A percentile compares a stretch with the other conserved stretches of the same genome.
These are phyloP conservation scores for Scortum barcoo DNA, from an alignment of 2,113 vertebrate genomes.

Conservation along the genomic window DNA sequence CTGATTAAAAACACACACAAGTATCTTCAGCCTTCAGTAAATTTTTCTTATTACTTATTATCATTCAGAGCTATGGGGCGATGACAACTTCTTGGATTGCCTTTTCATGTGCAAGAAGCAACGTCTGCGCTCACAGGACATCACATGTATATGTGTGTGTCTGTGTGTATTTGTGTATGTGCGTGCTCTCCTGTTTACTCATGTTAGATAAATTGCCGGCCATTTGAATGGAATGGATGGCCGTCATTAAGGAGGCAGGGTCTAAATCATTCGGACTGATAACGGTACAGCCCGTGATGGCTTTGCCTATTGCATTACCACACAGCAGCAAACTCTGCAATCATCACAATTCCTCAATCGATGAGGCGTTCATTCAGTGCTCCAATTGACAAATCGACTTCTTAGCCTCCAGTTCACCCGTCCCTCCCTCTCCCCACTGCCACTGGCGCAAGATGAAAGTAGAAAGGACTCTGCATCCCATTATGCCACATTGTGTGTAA, in stretches of 20 bases:
- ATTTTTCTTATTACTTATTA: constrained; percentile 19
- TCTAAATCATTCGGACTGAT: constrained; percentile 58
- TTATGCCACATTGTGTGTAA: constrained; percentile 41
- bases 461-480: constrained; percentile 20
- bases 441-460: constrained; percentile 42
- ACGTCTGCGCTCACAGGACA: constrained; percentile 23
- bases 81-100: constrained; percentile 16
- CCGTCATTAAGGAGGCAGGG: constrained; percentile 40
- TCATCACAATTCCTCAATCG: constrained; percentile 69
- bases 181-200: constrained; percentile 37
- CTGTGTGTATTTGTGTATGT: constrained; percentile 1
- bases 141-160: constrained; percentile 4
- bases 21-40: constrained; percentile 22
- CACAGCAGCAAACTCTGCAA: constrained; percentile 54
- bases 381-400: constrained; percentile 62
- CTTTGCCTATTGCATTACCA: constrained; percentile 60
- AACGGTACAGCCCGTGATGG: constrained; percentile 19
- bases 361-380: constrained; percentile 62
- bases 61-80: neutral
- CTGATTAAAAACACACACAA: constrained; percentile 46
- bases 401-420: constrained; percentile 20
- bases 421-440: constrained; percentile 14
- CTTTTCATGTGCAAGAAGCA: constrained; percentile 21
- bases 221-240: constrained; percentile 54
- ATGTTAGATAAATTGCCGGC: constrained; percentile 50